Conservation (phyloP, 2,797 vertebrate species). For the Spinibarbus caldwelli region DNA sequence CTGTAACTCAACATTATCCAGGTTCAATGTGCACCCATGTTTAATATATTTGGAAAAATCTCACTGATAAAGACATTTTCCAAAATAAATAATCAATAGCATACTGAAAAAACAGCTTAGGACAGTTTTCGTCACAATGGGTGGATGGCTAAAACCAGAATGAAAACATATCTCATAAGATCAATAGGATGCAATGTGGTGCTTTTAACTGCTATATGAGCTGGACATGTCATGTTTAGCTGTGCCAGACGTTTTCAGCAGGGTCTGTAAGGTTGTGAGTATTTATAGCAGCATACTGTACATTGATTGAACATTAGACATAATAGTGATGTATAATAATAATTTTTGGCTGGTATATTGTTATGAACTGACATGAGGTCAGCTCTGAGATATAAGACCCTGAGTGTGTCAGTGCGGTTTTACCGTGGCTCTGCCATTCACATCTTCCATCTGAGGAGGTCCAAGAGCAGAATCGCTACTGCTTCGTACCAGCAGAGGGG, state of each 20-base stretch:
- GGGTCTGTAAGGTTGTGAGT: not conserved
- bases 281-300: not conserved
- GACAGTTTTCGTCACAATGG: not conserved
- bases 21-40: not conserved
- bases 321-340: not conserved
- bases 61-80: not conserved
- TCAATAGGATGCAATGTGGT: not conserved
- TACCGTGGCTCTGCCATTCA: slow-evolving; percentile 25
- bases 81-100: not conserved
- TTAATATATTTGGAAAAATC: not conserved
- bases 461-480: slow-evolving; percentile 64
- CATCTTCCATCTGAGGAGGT: slow-evolving; percentile 43
- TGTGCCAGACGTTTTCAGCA: not conserved
- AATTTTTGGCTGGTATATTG: not conserved
- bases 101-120: not conserved
- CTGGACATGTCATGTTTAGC: not conserved
- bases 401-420: slow-evolving; percentile 20
- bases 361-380: not conserved
- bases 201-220: not conserved
- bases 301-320: not conserved
- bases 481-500: slow-evolving; percentile 62
- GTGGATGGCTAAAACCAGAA: not conserved
- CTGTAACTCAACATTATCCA: not conserved
- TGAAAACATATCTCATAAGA: not conserved
- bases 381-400: not conserved